These are phyloP conservation scores for Margaritifera margaritifera DNA, from an alignment of 2,888 invertebrate genomes.

Conservation along the genomic window DNA sequence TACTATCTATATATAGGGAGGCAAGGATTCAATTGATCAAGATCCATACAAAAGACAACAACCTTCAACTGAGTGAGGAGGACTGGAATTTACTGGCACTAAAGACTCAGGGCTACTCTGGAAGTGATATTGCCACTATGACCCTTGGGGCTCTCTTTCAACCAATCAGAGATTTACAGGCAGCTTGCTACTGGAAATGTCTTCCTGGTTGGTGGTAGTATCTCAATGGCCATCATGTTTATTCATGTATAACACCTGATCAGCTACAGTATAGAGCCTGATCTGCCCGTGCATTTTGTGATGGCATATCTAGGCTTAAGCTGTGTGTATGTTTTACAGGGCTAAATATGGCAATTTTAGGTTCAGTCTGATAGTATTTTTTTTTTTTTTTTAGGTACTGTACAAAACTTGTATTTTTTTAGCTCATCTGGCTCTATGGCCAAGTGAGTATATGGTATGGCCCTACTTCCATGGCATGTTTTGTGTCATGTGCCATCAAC, in stretches of 20 bases:
- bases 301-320: not conserved
- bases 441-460: too few species aligned
- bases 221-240: not conserved
- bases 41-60: conserved; percentile 60
- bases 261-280: not conserved
- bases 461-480: too few species aligned
- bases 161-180: conserved; percentile 75
- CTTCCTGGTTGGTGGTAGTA: conserved; percentile 31
- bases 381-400: too few species aligned
- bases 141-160: conserved; percentile 74
- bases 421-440: too few species aligned
- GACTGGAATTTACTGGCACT: conserved; percentile 73
- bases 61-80: conserved; percentile 48
- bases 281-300: too few species aligned
- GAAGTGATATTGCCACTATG: conserved; percentile 76
- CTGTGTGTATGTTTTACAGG: not conserved
- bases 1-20: conserved; percentile 43
- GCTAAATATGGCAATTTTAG: too few species aligned
- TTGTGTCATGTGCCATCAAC: too few species aligned
- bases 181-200: conserved; percentile 54
- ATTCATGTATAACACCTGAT: not conserved
- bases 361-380: too few species aligned
- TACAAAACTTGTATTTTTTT: too few species aligned
- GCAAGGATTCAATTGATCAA: conserved; percentile 64
- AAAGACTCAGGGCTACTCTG: conserved; percentile 76